Evolutionary conservation across 2,888 invertebrate species (phyloP), one percentile per base, ranked within the genome.

Genomic region (Athetis lepigone): DNA sequence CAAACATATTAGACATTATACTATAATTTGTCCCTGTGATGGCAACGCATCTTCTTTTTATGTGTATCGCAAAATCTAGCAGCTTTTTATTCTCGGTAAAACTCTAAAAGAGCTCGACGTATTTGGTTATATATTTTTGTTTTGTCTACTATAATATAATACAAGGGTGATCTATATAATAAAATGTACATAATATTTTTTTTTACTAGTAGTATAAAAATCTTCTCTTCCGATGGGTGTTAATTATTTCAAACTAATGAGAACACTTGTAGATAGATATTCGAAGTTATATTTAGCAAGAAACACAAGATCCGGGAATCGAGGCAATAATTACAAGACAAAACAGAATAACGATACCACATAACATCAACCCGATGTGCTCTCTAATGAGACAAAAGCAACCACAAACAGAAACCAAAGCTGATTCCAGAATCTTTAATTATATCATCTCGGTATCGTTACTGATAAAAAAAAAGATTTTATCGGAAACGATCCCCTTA

Each of bases 341-440:
- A 36, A 49, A 49, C 36, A 36, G 19, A 36, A 33, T 19, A 19
- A 5, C 16, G n/a, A 27, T 18, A 39, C 25, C 29, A 37, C 42
- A 47, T 51, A 19, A 27, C 23, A 33, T 37, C 13, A n/a, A 16
- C 16, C 40, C 51, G 37, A 36, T 47, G 39, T 57, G 36, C 57
- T 68, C 50, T 33, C 63, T 82, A 83, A 85, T 82, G 81, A 83
- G 50, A 72, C 66, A 64, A 68, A 79, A 72, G 55, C 56, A 69
- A 75, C 77, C 82, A 80, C 80, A 87, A 84, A 83, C 76, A 82
- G 79, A 68, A 77, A 83, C 82, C 79, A 87, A 86, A 88, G 87
- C 88, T 81, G 84, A 87, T 88, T 88, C 86, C 77, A 81, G 73
- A 80, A 73, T 82, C 85, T 90, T 86, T 89, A 89, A 88, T 88